A percentile compares a stretch with the other conserved stretches of the same genome.
phyloP scores from a whole-genome alignment of 2,113 vertebrate genomes.

The Hippocampus abdominalis region DNA sequence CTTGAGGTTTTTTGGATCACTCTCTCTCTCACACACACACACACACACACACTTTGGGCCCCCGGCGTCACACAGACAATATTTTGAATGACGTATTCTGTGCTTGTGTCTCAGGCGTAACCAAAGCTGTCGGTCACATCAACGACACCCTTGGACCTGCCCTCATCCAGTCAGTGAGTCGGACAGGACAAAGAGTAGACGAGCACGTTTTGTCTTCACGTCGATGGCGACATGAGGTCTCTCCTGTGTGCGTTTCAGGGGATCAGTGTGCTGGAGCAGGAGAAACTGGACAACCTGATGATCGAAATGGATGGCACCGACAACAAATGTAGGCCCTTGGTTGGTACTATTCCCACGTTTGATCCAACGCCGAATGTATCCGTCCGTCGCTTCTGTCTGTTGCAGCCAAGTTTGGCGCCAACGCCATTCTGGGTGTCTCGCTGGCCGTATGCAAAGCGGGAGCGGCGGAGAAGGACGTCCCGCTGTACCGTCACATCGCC shows the following conservation, averaged over 20 bases:
- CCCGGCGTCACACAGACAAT: no score
- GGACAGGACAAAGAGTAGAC: background rate
- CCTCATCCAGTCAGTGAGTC: constrained; percentile 84
- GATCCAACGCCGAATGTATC: constrained; percentile 4
- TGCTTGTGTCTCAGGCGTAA: constrained; percentile 74
- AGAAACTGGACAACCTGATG: constrained; percentile 88
- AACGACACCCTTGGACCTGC: constrained; percentile 85
- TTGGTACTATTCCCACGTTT: background rate
- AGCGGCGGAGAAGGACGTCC: constrained; percentile 83
- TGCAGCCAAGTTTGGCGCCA: constrained; percentile 88
- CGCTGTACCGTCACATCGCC: constrained; percentile 88
- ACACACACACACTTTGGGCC: no score
- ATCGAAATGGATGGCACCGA: constrained; percentile 88
- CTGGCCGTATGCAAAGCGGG: constrained; percentile 90
- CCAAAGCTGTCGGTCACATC: constrained; percentile 88
- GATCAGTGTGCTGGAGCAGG: constrained; percentile 84
- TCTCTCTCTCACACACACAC: no score
- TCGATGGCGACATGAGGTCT: background rate
- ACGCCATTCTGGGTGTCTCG: constrained; percentile 87
- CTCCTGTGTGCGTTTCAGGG: constrained; percentile 66
- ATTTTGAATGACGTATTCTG: background rate
- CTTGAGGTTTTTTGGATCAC: no score
- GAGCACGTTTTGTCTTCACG: background rate
- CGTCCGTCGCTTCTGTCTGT: constrained; percentile 5
- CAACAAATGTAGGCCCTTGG: constrained; percentile 82